Percentiles rank a stretch among this genome's conserved stretches.
Conservation (phyloP, 1,140 invertebrate species). For the Drosophila pectinifera region DNA sequence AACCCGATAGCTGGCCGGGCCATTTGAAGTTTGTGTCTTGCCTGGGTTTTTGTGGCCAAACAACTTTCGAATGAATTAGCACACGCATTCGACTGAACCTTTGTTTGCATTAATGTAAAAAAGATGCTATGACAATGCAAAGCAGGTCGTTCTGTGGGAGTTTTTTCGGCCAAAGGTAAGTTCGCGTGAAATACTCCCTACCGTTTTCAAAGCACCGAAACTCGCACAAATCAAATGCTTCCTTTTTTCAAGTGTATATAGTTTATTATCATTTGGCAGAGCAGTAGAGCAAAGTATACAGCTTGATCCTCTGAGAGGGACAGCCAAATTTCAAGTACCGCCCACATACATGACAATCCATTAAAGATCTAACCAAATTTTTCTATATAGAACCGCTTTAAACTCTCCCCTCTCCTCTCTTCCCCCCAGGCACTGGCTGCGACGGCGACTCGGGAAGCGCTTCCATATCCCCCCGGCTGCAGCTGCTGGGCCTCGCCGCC, state of each 20-base stretch:
- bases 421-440: conserved; percentile 54
- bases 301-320: conserved; percentile 19
- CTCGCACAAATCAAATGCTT: conserved; percentile 62
- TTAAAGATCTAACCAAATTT: not conserved
- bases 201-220: conserved; percentile 67
- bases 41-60: conserved; percentile 50
- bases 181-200: conserved; percentile 60
- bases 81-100: conserved; percentile 58
- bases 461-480: conserved; percentile 61
- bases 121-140: conserved; percentile 49
- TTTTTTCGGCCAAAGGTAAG: conserved; percentile 71
- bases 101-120: conserved; percentile 47
- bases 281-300: conserved; percentile 17
- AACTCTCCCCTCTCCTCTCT: conserved; percentile 15
- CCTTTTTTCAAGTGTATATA: conserved; percentile 13
- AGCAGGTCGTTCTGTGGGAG: conserved; percentile 68
- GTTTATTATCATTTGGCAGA: conserved; percentile 20
- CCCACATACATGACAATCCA: conserved; percentile 41
- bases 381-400: not conserved
- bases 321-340: conserved; percentile 19
- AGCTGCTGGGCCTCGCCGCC: conserved; percentile 52
- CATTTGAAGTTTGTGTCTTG: conserved; percentile 53
- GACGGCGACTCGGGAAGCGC: conserved; percentile 62
- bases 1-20: conserved; percentile 54
- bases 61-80: conserved; percentile 72